Evolutionary conservation across 2,888 invertebrate species (phyloP), one percentile per base, ranked within the genome.

Genomic region (Tubiluchus corallicola): DNA sequence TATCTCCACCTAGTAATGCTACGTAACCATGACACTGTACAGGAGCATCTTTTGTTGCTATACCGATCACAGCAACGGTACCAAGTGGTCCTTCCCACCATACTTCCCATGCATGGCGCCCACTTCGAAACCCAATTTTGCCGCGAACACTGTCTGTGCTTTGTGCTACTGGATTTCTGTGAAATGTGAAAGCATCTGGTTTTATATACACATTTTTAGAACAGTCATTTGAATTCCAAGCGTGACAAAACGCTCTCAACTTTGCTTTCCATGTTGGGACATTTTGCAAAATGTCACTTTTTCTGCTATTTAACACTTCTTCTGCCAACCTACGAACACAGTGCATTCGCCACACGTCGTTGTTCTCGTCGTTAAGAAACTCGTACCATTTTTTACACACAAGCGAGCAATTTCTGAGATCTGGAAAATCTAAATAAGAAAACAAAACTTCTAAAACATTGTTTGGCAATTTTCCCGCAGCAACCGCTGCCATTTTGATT

Each of bases 81-180:
- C 96, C 96, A 48, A 96, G 68, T 2, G 96, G 96, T 15, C 96
- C 94, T 70, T 92, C 90, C 92, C 92, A 94, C 65, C 88, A 84
- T 4, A 94, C 82, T 69, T 94, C 92, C 94, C 94, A 94, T 18
- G 88, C 82, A 68, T 94, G 94, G 50, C 92, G 74, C 4, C 92
- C 94, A 60, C 80, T 76, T 55, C 78, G 72, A 64, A 90, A 92
- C 1, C 90, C 62, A 84, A 77, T 73, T 84, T 94, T 52, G 75
- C 82, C 66, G 81, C 75, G 54, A 79, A 82, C 51, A 39, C 84
- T 92, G 69, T 98, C 96, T 47, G 94, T 96, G 67, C 90, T 92
- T 68, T 96, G 96, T 37, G 96, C 96, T 42, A 98, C 87, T 40
- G 96, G 96, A 68, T 94, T 92, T 60, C 96, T 76, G 70, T 96